phyloP scores from a whole-genome alignment of 2,797 vertebrate species.

The Salarias fasciatus region DNA sequence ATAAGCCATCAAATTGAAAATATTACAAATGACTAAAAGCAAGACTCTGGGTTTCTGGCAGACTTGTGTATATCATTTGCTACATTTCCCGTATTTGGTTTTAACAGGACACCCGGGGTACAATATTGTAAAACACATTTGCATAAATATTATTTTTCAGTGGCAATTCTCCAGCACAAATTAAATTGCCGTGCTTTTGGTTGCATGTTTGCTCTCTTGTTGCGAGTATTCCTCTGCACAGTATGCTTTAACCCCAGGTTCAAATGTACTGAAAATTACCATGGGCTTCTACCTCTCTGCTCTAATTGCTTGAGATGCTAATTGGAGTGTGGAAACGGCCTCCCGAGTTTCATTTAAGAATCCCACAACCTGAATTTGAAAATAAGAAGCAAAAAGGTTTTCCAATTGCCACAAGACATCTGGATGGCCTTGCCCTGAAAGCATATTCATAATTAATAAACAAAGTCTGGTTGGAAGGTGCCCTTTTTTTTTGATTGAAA shows the following conservation, averaged over 20 bases:
- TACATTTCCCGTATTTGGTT: constrained; percentile 17
- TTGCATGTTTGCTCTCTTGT: constrained; percentile 28
- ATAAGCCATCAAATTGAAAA: constrained; percentile 26
- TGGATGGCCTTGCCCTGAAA: constrained; percentile 84
- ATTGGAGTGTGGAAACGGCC: constrained; percentile 80
- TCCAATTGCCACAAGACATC: constrained; percentile 82
- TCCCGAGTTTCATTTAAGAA: constrained; percentile 75
- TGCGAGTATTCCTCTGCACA: constrained; percentile 29
- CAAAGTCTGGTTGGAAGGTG: constrained; percentile 78
- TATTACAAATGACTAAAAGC: not conserved
- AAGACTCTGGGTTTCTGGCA: constrained; percentile 12
- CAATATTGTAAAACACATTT: constrained; percentile 19
- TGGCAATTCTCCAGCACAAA: constrained; percentile 20
- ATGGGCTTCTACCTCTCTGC: constrained; percentile 59
- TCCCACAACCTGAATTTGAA: constrained; percentile 78
- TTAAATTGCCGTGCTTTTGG: constrained; percentile 30
- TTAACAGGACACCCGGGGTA: constrained; percentile 23
- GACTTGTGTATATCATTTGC: constrained; percentile 12
- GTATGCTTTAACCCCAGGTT: constrained; percentile 63
- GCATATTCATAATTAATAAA: constrained; percentile 86
- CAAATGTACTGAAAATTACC: constrained; percentile 66
- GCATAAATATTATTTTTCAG: constrained; percentile 34
- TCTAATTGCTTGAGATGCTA: constrained; percentile 83
- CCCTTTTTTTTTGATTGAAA: constrained; percentile 79
- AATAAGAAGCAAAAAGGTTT: constrained; percentile 80